phyloP scores from a whole-genome alignment of 2,888 invertebrate genomes.

The Tuberolachnus salignus region DNA sequence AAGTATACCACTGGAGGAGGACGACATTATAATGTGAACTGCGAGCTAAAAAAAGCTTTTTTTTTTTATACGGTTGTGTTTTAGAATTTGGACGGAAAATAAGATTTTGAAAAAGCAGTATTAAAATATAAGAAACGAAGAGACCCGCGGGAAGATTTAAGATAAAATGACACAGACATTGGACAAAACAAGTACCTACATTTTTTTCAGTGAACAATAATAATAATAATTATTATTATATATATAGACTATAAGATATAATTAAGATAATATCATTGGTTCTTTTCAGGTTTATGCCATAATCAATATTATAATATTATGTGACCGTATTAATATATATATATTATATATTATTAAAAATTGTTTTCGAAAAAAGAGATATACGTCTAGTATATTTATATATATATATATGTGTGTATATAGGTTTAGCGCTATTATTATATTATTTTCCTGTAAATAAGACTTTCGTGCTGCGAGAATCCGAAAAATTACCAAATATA shows the following conservation, averaged over 20 bases:
- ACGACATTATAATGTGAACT: not conserved
- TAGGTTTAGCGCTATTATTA: not conserved
- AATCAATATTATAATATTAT: not conserved
- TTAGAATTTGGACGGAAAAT: constrained; percentile 43
- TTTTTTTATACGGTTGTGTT: constrained; percentile 48
- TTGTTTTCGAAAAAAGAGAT: too few relatives aligned
- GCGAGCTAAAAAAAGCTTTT: constrained; percentile 39
- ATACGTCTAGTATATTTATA: too few relatives aligned
- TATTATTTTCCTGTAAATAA: too few relatives aligned
- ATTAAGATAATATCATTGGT: not conserved
- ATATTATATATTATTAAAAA: too few relatives aligned
- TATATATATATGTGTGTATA: too few relatives aligned
- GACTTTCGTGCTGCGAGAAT: not conserved
- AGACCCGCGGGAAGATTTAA: constrained; percentile 9
- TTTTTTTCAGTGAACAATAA: constrained; percentile 20
- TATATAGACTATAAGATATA: too few relatives aligned
- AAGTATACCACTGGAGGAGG: not conserved
- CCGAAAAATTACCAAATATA: constrained; percentile 10
- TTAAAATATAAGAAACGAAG: constrained; percentile 35
- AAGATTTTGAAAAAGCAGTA: constrained; percentile 36
- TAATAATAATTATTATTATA: constrained; percentile 2
- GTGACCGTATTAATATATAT: too few relatives aligned
- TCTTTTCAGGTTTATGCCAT: constrained; percentile 32
- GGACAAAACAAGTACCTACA: constrained; percentile 47
- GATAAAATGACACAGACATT: constrained; percentile 53